Evolutionary conservation across 1,140 invertebrate genomes (phyloP).

Genomic region (Drosophila ficusphila): DNA sequence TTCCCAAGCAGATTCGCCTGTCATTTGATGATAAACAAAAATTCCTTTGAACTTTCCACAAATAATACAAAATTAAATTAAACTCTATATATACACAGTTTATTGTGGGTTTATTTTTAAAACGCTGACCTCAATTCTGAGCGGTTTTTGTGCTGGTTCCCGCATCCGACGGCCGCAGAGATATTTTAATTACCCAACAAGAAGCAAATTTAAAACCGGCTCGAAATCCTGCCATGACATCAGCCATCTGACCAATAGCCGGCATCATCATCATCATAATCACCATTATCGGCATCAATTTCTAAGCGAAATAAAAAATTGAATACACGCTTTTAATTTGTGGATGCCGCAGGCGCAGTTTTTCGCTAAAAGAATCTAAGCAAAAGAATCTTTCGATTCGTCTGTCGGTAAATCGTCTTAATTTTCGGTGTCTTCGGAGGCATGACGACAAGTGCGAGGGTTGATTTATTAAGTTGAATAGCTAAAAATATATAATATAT

Average conservation of each 20-base stretch:
- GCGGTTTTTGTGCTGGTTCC: slow-evolving; percentile 1
- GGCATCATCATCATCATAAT: slow-evolving; percentile 43
- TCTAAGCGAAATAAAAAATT: slow-evolving; percentile 37
- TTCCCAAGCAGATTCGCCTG: background rate
- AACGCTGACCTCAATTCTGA: slow-evolving; percentile 43
- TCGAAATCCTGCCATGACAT: slow-evolving; percentile 69
- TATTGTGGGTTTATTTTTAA: slow-evolving; percentile 27
- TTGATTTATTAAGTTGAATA: background rate
- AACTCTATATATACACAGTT: background rate
- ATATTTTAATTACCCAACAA: slow-evolving; percentile 42
- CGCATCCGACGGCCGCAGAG: slow-evolving; percentile 26
- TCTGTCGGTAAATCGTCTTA: slow-evolving; percentile 44
- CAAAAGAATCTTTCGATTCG: slow-evolving; percentile 32
- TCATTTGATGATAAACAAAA: background rate
- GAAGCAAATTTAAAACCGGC: slow-evolving; percentile 41
- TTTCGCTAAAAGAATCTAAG: slow-evolving; percentile 4
- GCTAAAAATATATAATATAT: background rate
- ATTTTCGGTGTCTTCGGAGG: slow-evolving; percentile 18
- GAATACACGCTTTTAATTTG: slow-evolving; percentile 37
- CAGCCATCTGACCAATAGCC: slow-evolving; percentile 41
- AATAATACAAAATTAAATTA: background rate
- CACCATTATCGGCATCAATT: slow-evolving; percentile 57
- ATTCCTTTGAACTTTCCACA: background rate
- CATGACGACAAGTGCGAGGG: slow-evolving; percentile 34
- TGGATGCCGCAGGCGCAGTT: slow-evolving; percentile 1